phyloP scores from a whole-genome alignment of 2,113 vertebrate species.

The Danio rerio region DNA sequence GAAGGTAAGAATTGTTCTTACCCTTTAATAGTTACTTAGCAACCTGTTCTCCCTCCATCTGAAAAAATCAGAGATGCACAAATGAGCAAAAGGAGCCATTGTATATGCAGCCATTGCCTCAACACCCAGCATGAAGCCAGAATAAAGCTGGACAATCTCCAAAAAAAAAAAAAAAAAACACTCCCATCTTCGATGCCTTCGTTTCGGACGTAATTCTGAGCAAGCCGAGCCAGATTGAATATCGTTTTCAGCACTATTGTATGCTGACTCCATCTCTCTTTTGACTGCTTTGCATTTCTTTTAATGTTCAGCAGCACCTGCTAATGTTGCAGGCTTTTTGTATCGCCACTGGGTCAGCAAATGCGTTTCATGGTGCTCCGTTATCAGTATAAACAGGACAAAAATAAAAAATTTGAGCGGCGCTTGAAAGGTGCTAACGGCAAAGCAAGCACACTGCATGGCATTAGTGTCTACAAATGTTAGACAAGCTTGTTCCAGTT shows the following conservation, averaged over 20 bases:
- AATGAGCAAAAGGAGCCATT: conserved; percentile 46
- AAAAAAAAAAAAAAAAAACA: conserved; percentile 28
- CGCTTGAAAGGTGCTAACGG: conserved; percentile 28
- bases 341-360: conserved; percentile 43
- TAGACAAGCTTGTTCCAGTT: conserved; percentile 73
- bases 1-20: conserved; percentile 2
- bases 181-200: conserved; percentile 11
- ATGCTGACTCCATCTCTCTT: conserved; percentile 50
- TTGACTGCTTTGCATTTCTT: conserved; percentile 50
- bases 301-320: conserved; percentile 56
- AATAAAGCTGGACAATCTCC: conserved; percentile 16
- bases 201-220: conserved; percentile 33
- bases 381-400: conserved; percentile 16
- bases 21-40: conserved; percentile 50
- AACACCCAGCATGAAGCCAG: conserved; percentile 22
- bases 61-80: conserved; percentile 39
- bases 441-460: conserved; percentile 66
- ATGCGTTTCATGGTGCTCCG: conserved; percentile 14
- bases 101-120: conserved; percentile 33
- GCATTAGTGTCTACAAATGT: conserved; percentile 77
- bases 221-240: conserved; percentile 22
- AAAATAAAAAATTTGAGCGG: not conserved
- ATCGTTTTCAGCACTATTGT: conserved; percentile 50
- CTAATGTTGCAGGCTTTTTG: conserved; percentile 45
- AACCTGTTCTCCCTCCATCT: conserved; percentile 41